A percentile compares a stretch with the other conserved stretches of the same genome.
Evolutionary conservation across 2,888 invertebrate species (phyloP).

Genomic region (Parapristionchus giblindavisi): DNA sequence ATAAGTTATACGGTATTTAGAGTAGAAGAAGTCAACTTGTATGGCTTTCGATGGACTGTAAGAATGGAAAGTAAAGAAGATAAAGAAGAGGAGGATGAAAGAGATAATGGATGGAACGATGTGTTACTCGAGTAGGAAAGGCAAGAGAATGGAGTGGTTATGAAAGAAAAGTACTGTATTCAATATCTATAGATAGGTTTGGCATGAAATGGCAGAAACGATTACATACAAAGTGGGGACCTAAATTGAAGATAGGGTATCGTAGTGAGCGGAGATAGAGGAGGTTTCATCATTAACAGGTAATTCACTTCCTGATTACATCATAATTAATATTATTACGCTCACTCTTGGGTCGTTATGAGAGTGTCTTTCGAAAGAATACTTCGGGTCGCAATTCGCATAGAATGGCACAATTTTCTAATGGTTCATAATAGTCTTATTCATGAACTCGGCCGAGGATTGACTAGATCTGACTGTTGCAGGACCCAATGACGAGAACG

Average conservation of each 20-base stretch:
- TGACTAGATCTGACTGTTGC: conserved; percentile 62
- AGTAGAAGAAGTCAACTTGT: not conserved
- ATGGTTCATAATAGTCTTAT: not conserved
- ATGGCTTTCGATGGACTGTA: not conserved
- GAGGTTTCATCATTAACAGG: no score
- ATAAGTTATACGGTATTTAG: not conserved
- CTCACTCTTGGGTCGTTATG: no score
- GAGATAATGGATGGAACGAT: not conserved
- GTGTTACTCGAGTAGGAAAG: conserved; percentile 18
- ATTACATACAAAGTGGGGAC: no score
- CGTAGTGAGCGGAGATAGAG: no score
- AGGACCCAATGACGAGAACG: conserved; percentile 63
- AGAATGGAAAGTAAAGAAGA: conserved; percentile 14
- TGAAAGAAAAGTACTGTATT: not conserved
- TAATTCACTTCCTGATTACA: no score
- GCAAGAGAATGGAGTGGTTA: conserved; percentile 12
- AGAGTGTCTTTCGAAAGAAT: no score
- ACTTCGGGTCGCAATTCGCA: no score
- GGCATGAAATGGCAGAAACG: no score
- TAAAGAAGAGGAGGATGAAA: not conserved
- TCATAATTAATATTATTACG: no score
- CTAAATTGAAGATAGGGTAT: no score
- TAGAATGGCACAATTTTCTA: not conserved
- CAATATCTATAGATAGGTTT: no score
- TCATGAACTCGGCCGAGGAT: conserved; percentile 37